Percentiles rank a stretch among this genome's conserved stretches.
phyloP scores from a whole-genome alignment of 2,113 vertebrate genomes.

The Trematomus loennbergii region DNA sequence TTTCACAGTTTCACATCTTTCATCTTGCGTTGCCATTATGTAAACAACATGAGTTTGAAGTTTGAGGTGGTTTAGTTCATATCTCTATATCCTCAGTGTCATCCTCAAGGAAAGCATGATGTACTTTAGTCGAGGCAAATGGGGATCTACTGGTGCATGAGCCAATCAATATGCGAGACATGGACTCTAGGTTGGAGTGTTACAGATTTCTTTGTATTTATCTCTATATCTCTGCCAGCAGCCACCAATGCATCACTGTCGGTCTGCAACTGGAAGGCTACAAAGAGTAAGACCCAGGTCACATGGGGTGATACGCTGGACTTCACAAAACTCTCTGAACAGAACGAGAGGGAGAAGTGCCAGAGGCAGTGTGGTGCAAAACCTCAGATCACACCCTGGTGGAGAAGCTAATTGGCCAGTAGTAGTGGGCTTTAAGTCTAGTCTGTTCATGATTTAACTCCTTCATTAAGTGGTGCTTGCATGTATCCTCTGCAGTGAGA shows the following conservation, averaged over 20 bases:
- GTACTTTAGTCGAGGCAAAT: slow-evolving; percentile 43
- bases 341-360: slow-evolving; percentile 12
- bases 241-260: slow-evolving; percentile 71
- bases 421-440: slow-evolving; percentile 39
- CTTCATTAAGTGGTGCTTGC: slow-evolving; percentile 39
- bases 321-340: slow-evolving; percentile 57
- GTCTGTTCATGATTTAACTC: slow-evolving; percentile 46
- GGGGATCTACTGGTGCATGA: slow-evolving; percentile 54
- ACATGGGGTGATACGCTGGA: slow-evolving; percentile 41
- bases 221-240: slow-evolving; percentile 67
- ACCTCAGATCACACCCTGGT: slow-evolving; percentile 39
- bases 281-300: slow-evolving; percentile 62
- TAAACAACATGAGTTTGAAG: background rate
- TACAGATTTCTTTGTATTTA: slow-evolving; percentile 69
- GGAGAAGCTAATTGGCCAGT: slow-evolving; percentile 59
- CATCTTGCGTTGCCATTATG: slow-evolving; percentile 1
- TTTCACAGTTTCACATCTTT: slow-evolving; percentile 20
- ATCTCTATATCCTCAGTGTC: slow-evolving; percentile 37
- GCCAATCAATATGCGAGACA: slow-evolving; percentile 67
- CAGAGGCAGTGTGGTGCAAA: slow-evolving; percentile 53
- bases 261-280: slow-evolving; percentile 49
- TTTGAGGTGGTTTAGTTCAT: slow-evolving; percentile 4
- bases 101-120: slow-evolving; percentile 19
- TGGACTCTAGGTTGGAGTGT: slow-evolving; percentile 42
- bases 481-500: slow-evolving; percentile 8